These are phyloP conservation scores for Oryzaephilus surinamensis DNA, from an alignment of 1,140 invertebrate species.

Conservation along the genomic window DNA sequence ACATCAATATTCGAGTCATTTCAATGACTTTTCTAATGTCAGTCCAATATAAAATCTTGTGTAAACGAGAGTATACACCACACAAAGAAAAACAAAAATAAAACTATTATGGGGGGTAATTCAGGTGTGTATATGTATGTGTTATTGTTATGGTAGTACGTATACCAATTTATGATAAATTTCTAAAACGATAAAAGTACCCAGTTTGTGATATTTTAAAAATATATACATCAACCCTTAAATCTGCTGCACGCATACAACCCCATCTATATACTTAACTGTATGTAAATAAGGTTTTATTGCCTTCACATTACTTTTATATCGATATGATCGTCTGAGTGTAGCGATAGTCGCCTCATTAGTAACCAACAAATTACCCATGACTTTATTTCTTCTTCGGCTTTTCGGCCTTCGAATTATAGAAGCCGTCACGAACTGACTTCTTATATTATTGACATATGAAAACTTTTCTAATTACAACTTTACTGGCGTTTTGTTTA, in stretches of 20 bases:
- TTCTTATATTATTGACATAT: slow-evolving; percentile 27
- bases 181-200: slow-evolving; percentile 11
- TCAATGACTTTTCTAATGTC: slow-evolving; percentile 10
- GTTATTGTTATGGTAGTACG: no score
- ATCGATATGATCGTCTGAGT: slow-evolving; percentile 22
- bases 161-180: slow-evolving; percentile 6
- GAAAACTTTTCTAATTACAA: slow-evolving; percentile 28
- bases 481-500: slow-evolving; percentile 10
- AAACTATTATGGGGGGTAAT: no score
- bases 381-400: slow-evolving; percentile 13
- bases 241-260: slow-evolving; percentile 18
- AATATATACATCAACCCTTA: slow-evolving; percentile 15
- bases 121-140: no score
- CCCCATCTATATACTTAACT: slow-evolving; percentile 5
- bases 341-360: slow-evolving; percentile 21
- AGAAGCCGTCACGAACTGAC: slow-evolving; percentile 20
- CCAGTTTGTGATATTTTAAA: slow-evolving; percentile 9
- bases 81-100: slow-evolving; percentile 2
- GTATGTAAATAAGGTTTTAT: slow-evolving; percentile 24
- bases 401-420: slow-evolving; percentile 19
- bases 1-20: slow-evolving; percentile 18
- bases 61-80: background rate
- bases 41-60: no score
- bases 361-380: slow-evolving; percentile 21
- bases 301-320: slow-evolving; percentile 22